Evolutionary conservation across 1,140 invertebrate genomes (phyloP), one percentile per base, ranked within the genome.

Genomic region (Drosophila novamexicana): DNA sequence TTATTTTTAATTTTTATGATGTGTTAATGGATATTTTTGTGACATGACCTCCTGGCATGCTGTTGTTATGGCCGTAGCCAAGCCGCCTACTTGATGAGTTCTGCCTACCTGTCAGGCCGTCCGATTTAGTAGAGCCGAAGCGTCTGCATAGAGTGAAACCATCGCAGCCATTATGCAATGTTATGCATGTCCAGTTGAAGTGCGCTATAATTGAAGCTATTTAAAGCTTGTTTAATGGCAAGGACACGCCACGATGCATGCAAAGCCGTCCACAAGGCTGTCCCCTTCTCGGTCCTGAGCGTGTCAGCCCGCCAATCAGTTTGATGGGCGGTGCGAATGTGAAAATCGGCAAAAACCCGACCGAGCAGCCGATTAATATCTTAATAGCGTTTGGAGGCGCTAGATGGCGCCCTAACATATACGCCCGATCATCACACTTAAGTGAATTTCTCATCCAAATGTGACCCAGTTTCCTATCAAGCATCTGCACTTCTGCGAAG

Each of bases 1-100:
- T 89, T 73, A 89, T 89, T 89, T 89, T 89, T 75, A 89, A 89
- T 89, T 88, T 89, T 89, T 89, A 89, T 89, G 84, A 89, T 89
- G 84, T 89, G 84, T 89, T 89, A 89, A 89, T 89, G 84, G 84
- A 89, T 89, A 89, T 89, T 89, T 88, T 78, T 75, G 80, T 89
- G 84, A 89, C 84, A 89, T 89, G 84, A 89, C 84, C 84, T 89
- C 84, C 84, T 84, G 83, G 80, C 70, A 80, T 72, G 84, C 64
- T 39, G 70, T 77, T 62, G 75, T 53, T 69, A 74, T 79, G 66
- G 81, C 68, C 69, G 72, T 50, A 64, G 72, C 39, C 18, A 64
- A 59, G 7, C 67, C 68, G 68, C 68, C 68, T 72, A 71, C 68
- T 77, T 80, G 68, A 76, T 81, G 88, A 73, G 72, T 86, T 62